Evolutionary conservation across 2,888 invertebrate genomes (phyloP).

Genomic region (Furcula furcula): DNA sequence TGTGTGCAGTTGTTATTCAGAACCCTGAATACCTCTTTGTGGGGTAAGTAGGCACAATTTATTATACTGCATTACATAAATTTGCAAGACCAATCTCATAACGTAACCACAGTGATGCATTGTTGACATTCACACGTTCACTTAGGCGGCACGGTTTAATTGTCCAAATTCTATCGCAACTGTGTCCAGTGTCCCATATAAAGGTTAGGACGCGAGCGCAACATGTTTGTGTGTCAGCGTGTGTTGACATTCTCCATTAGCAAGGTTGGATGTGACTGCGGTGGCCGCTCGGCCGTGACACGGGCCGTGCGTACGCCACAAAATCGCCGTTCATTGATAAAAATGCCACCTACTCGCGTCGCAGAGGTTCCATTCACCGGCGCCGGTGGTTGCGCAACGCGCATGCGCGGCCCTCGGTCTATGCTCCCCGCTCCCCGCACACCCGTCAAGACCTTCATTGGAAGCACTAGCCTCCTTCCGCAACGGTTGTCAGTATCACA

Average conservation of each 20-base stretch:
- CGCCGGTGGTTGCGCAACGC: constrained; percentile 70
- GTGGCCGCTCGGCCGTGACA: constrained; percentile 66
- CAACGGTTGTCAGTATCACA: constrained; percentile 35
- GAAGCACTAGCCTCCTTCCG: constrained; percentile 48
- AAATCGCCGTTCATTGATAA: constrained; percentile 80
- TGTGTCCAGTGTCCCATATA: constrained; percentile 10
- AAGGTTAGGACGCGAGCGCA: constrained; percentile 19
- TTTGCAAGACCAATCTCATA: too few species aligned
- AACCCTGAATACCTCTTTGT: too few species aligned
- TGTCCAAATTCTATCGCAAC: constrained; percentile 4
- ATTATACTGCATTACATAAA: too few species aligned
- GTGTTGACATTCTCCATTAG: constrained; percentile 69
- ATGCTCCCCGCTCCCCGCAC: constrained; percentile 25
- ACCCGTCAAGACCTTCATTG: constrained; percentile 50
- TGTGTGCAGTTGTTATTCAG: too few species aligned
- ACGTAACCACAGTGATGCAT: not conserved
- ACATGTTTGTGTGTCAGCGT: constrained; percentile 34
- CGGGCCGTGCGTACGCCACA: constrained; percentile 68
- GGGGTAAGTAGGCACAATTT: too few species aligned
- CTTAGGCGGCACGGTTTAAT: not conserved
- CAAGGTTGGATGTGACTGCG: constrained; percentile 48
- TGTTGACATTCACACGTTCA: constrained; percentile 3
- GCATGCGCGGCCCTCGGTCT: constrained; percentile 49
- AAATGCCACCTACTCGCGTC: constrained; percentile 68
- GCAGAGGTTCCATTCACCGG: constrained; percentile 72